Conservation (phyloP, 2,113 vertebrate genomes). For the Platanista minor region DNA sequence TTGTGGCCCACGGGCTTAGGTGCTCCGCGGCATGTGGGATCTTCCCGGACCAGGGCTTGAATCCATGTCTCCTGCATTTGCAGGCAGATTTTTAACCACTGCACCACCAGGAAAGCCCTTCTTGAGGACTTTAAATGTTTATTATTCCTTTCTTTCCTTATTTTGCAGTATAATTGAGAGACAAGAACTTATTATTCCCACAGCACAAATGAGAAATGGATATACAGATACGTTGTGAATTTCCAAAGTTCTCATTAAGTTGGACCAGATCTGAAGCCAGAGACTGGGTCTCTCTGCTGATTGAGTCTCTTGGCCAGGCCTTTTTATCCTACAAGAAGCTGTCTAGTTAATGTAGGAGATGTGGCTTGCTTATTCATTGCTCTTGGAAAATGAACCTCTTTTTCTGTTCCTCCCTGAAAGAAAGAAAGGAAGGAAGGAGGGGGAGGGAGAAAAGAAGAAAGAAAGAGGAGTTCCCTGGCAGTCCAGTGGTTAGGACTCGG, state of each 20-base stretch:
- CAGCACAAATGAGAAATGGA: not conserved
- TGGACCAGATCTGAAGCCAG: not conserved
- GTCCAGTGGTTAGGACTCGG: not conserved
- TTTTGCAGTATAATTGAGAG: not conserved
- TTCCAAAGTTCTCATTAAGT: conserved; percentile 11
- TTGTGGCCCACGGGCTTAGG: no score
- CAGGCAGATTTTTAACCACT: no score
- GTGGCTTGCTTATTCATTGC: not conserved
- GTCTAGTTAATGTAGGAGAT: not conserved
- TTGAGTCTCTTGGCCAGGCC: not conserved
- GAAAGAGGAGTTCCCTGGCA: not conserved
- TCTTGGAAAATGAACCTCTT: conserved; percentile 31
- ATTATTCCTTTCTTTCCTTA: not conserved
- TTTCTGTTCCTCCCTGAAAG: not conserved
- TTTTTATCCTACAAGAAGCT: not conserved
- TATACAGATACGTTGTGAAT: not conserved
- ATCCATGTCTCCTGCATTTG: no score
- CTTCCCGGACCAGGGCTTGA: no score
- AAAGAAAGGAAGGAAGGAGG: not conserved
- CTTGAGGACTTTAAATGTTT: conserved; percentile 25
- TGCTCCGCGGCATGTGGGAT: no score
- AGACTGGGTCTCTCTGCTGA: conserved; percentile 16
- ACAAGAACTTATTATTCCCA: conserved; percentile 1
- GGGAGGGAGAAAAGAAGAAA: not conserved
- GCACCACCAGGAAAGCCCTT: not conserved